phyloP scores from a whole-genome alignment of 1,140 invertebrate species.

The Laodelphax striatellus region DNA sequence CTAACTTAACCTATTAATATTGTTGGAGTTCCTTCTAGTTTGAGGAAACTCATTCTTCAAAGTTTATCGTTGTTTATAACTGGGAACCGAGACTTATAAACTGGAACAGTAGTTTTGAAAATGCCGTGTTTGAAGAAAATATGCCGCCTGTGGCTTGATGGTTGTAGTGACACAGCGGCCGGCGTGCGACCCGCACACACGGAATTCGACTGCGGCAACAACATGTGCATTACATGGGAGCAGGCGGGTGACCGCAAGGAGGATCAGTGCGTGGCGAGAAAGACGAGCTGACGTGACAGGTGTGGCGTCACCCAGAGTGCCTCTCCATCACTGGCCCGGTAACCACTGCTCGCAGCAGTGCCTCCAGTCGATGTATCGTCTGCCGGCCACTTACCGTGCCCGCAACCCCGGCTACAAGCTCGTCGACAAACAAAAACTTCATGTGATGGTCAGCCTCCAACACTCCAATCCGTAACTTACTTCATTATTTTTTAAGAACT shows the following conservation, averaged over 20 bases:
- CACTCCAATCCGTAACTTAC: too few species aligned
- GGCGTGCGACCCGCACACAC: constrained; percentile 67
- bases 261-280: constrained; percentile 72
- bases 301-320: constrained; percentile 78
- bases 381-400: constrained; percentile 61
- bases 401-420: constrained; percentile 71
- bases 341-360: constrained; percentile 70
- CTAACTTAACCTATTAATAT: too few species aligned
- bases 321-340: constrained; percentile 55
- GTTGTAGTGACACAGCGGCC: constrained; percentile 70
- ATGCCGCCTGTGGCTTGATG: too few species aligned
- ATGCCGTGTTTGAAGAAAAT: too few species aligned
- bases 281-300: constrained; percentile 48
- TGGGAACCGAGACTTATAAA: too few species aligned
- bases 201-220: constrained; percentile 60
- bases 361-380: constrained; percentile 64
- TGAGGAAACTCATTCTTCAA: too few species aligned
- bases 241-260: constrained; percentile 77
- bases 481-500: too few species aligned
- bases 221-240: constrained; percentile 55
- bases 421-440: constrained; percentile 56
- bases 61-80: too few species aligned
- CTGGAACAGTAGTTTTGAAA: too few species aligned
- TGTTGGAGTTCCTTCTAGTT: too few species aligned
- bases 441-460: constrained; percentile 62